These are phyloP conservation scores for Silurus glanis DNA, from an alignment of 2,113 vertebrate genomes.

Conservation along the genomic window DNA sequence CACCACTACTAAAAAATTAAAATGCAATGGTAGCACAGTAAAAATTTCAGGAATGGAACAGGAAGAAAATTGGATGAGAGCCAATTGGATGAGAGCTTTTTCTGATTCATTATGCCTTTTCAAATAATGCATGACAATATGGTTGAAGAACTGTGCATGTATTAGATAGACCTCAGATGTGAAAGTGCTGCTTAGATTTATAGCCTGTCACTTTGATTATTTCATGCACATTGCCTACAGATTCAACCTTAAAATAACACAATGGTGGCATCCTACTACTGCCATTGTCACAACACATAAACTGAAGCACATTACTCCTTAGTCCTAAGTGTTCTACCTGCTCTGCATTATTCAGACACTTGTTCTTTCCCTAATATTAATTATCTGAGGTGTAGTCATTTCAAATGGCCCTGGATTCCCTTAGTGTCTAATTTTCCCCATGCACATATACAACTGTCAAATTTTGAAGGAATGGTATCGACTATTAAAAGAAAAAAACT, in stretches of 20 bases:
- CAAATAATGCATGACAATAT: background rate
- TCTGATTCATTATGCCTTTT: background rate
- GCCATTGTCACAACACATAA: background rate
- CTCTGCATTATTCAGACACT: conserved; percentile 20
- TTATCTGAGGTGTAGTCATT: background rate
- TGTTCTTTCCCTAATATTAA: background rate
- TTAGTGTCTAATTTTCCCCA: background rate
- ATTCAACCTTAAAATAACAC: conserved; percentile 62
- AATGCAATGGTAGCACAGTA: background rate
- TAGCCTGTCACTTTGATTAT: conserved; percentile 62
- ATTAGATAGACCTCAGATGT: background rate
- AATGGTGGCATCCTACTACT: conserved; percentile 55
- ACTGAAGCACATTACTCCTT: conserved; percentile 2
- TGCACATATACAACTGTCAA: background rate
- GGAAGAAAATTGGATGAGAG: background rate
- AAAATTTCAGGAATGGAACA: background rate
- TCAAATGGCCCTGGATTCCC: background rate
- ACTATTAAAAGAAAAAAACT: background rate
- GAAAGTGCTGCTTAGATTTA: conserved; percentile 59
- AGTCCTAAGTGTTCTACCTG: background rate
- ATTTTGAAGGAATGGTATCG: background rate
- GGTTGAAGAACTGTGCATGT: background rate
- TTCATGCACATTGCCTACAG: conserved; percentile 52
- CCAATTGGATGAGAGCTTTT: too few relatives aligned
- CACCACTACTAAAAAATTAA: background rate